Conservation (phyloP, 2,113 vertebrate species). For the Gnathonemus echidnorhynchus region DNA sequence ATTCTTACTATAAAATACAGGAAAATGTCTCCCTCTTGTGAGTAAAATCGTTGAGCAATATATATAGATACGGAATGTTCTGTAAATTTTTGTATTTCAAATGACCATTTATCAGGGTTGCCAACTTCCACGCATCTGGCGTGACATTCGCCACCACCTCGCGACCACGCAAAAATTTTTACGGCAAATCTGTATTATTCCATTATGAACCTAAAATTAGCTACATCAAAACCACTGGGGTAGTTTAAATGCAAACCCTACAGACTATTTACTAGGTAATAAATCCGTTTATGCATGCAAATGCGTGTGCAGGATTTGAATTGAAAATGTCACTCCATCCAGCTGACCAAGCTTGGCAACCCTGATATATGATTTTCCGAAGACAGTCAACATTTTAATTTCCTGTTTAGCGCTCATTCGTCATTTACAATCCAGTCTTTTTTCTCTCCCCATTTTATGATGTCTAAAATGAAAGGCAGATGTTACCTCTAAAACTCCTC, state of each 20-base stretch:
- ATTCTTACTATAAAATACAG: neutral
- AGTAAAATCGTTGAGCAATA: neutral
- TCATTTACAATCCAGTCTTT: neutral
- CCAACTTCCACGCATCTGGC: neutral
- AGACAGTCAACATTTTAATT: neutral
- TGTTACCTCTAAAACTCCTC: neutral
- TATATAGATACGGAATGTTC: neutral
- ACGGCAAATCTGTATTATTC: neutral
- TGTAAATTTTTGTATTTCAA: neutral
- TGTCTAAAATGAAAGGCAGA: neutral
- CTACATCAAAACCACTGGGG: neutral
- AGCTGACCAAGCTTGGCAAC: neutral
- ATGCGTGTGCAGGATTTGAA: neutral
- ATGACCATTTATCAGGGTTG: neutral
- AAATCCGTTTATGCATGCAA: neutral
- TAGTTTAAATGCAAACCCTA: neutral
- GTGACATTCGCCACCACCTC: neutral
- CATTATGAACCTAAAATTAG: neutral
- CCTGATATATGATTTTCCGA: neutral
- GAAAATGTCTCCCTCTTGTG: slow-evolving; percentile 11
- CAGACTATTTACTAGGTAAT: neutral
- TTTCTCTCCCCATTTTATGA: neutral
- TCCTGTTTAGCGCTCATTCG: neutral
- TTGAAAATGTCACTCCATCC: neutral
- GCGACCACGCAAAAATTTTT: neutral